Conservation (phyloP, 2,113 vertebrate species). For the Seriola rivoliana region DNA sequence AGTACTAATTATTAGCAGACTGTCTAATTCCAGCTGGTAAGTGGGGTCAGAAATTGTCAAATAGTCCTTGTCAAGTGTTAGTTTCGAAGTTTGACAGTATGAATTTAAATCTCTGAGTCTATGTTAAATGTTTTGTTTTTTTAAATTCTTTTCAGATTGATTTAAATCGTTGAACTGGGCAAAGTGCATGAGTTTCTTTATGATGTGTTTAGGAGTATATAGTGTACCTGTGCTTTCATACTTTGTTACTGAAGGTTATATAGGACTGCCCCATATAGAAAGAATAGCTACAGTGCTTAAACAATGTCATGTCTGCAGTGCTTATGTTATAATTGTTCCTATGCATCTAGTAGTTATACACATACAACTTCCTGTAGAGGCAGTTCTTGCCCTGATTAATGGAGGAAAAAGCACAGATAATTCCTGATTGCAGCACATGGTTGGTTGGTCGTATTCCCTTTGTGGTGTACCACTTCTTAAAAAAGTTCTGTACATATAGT, state of each 20-base stretch:
- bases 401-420: not conserved
- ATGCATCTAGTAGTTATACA: not conserved
- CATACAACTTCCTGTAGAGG: not conserved
- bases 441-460: not conserved
- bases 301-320: not conserved
- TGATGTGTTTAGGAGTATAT: not conserved
- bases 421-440: not conserved
- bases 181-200: not conserved
- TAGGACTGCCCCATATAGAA: not conserved
- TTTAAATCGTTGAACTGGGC: not conserved
- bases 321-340: not conserved
- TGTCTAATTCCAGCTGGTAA: not conserved
- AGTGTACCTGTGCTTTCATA: not conserved
- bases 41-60: not conserved
- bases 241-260: not conserved
- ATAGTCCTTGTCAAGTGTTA: not conserved
- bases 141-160: too few relatives aligned
- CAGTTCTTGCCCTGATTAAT: conserved; percentile 3
- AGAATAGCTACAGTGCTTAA: not conserved
- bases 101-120: not conserved
- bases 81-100: not conserved
- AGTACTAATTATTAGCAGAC: not conserved
- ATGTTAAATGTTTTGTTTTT: conserved; percentile 6
- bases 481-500: not conserved
- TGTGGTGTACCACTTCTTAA: not conserved